Evolutionary conservation across 1,140 invertebrate species (phyloP), one percentile per base, ranked within the genome.

Genomic region (Aphelenchoides fujianensis): DNA sequence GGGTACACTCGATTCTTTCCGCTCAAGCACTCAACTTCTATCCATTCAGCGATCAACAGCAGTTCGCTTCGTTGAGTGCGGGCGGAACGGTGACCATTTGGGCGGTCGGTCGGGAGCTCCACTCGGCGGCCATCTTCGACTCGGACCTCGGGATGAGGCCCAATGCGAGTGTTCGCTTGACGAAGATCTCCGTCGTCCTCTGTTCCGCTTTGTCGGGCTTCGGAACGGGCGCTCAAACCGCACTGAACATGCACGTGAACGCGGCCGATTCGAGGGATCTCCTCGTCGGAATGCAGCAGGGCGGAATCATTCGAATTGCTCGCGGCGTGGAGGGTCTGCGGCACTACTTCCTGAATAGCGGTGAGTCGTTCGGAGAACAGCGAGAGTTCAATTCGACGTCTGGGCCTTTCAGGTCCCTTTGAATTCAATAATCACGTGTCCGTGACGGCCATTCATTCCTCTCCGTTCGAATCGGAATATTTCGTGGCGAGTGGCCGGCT

Each of bases 71-170:
- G 5, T 59, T 59, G 19, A 59, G 34, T 59, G 55, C 55, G 7
- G 55, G 55, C 55, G 55, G 55, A 59, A 59, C 7, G 5, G 55
- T 59, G 28, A 59, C 55, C 7, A 59, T 59, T 30, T 59, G 55
- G 55, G 55, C 55, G 7, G 55, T 59, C 5, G 19, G 5, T 27
- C 55, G 55, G 12, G 55, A 59, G 7, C 5, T 5, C 5, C 19
- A 7, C 5, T 30, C 19, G 55, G 23, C 5, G 27, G 5, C 5
- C 5, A 5, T 30, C 55, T 7, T 19, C 5, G 55, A 59, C 23
- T 48, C 41, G 5, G 55, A 59, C 34, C 19, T 59, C 7, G 55
- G 55, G 5, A 27, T 59, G 28, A 5, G 19, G 7, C 19, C 19
- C 7, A 59, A 7, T 5, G 28, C 55, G 55, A 7, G 12, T 5